phyloP scores from a whole-genome alignment of 2,113 vertebrate species.

The Gallinago paraguaiae region DNA sequence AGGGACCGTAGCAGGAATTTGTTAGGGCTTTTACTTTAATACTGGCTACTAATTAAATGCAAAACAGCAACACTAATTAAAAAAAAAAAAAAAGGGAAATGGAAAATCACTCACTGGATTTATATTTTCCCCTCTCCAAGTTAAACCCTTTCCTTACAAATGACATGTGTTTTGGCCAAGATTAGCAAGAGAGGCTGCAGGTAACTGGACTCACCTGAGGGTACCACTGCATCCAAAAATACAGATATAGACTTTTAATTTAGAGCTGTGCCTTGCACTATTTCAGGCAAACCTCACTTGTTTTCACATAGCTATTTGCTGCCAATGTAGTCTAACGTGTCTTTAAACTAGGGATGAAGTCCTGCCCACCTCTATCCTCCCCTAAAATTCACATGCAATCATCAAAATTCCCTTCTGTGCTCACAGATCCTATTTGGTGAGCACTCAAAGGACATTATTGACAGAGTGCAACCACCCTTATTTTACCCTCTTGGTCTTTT shows the following conservation, averaged over 20 bases:
- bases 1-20: not conserved
- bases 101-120: not conserved
- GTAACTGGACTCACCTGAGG: not conserved
- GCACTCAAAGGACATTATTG: not conserved
- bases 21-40: slow-evolving; percentile 1
- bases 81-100: not conserved
- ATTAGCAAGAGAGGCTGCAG: not conserved
- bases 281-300: not conserved
- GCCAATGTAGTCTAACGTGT: not conserved
- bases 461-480: not conserved
- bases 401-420: not conserved
- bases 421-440: not conserved
- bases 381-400: not conserved
- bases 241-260: not conserved
- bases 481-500: not conserved
- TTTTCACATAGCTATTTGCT: not conserved
- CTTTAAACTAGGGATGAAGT: not conserved
- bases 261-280: not conserved
- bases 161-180: not conserved
- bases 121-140: not conserved
- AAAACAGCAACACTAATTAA: not conserved
- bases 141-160: not conserved
- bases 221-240: not conserved
- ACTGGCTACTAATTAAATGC: slow-evolving; percentile 35
- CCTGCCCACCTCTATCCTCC: not conserved